These are phyloP conservation scores for Coleophora deauratella DNA, from an alignment of 2,888 invertebrate species.

Conservation along the genomic window DNA sequence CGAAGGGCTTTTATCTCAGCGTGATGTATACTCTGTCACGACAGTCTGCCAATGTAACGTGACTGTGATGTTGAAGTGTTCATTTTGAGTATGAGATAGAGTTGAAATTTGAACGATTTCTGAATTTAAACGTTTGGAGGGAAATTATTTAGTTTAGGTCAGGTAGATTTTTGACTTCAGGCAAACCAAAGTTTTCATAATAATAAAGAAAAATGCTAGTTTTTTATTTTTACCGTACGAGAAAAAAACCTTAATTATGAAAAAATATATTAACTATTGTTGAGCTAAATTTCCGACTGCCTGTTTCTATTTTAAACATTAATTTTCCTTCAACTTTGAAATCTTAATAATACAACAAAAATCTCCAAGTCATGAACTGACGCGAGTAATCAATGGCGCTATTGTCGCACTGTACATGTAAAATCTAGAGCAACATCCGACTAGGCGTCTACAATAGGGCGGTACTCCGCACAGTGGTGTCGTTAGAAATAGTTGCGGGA, in stretches of 20 bases:
- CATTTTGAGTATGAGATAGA: slow-evolving; percentile 25
- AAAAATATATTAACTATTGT: too few species aligned
- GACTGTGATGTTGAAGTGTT: slow-evolving; percentile 62
- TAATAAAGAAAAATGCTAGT: too few species aligned
- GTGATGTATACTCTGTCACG: slow-evolving; percentile 67
- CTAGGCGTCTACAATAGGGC: slow-evolving; percentile 1
- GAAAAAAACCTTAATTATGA: too few species aligned
- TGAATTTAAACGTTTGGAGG: neutral
- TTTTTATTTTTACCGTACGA: too few species aligned
- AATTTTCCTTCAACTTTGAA: too few species aligned
- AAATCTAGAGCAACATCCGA: neutral
- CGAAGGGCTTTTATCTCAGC: slow-evolving; percentile 61
- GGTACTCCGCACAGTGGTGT: slow-evolving; percentile 20
- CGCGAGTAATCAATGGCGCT: too few species aligned
- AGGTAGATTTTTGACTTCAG: too few species aligned
- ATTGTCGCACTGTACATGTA: neutral
- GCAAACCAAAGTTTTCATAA: too few species aligned
- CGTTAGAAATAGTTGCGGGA: slow-evolving; percentile 31
- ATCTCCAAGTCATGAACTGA: too few species aligned
- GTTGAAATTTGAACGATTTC: neutral
- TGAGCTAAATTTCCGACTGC: too few species aligned
- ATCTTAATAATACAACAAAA: too few species aligned
- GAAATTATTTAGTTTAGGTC: slow-evolving; percentile 1
- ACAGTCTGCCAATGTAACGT: slow-evolving; percentile 48
- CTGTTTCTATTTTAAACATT: too few species aligned